phyloP scores from a whole-genome alignment of 1,140 invertebrate genomes.

The Aphaenogaster ashmeadi region DNA sequence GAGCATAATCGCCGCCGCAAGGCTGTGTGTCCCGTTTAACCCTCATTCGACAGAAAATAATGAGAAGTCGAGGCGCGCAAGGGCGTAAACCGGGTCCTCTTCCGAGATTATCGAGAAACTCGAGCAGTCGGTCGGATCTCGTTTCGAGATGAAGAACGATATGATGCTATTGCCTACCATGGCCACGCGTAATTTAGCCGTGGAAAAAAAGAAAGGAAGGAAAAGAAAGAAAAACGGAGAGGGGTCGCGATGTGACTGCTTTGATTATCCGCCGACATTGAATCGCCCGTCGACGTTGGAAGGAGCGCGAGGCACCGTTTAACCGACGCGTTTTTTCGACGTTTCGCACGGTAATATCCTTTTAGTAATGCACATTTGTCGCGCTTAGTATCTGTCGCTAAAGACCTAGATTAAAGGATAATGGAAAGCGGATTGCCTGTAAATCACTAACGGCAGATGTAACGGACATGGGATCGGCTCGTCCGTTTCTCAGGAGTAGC shows the following conservation, averaged over 20 bases:
- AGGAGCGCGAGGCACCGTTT: constrained; percentile 53
- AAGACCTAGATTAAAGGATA: constrained; percentile 61
- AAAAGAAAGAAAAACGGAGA: not conserved
- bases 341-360: constrained; percentile 54
- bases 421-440: constrained; percentile 45
- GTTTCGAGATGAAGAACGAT: not conserved
- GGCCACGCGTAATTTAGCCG: not conserved
- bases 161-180: not conserved
- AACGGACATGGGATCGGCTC: constrained; percentile 51
- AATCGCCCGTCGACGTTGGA: constrained; percentile 18
- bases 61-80: constrained; percentile 1
- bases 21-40: constrained; percentile 46
- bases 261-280: constrained; percentile 45
- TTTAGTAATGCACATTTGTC: constrained; percentile 45
- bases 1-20: constrained; percentile 51
- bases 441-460: constrained; percentile 65
- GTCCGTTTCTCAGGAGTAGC: constrained; percentile 50
- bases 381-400: constrained; percentile 54
- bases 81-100: not conserved
- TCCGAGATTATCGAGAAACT: constrained; percentile 12
- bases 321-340: constrained; percentile 29
- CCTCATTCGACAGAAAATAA: constrained; percentile 47
- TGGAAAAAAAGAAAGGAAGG: not conserved
- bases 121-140: constrained; percentile 25
- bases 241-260: constrained; percentile 4